These are phyloP conservation scores for Tetragonula carbonaria DNA, from an alignment of 2,888 invertebrate species.

Conservation along the genomic window DNA sequence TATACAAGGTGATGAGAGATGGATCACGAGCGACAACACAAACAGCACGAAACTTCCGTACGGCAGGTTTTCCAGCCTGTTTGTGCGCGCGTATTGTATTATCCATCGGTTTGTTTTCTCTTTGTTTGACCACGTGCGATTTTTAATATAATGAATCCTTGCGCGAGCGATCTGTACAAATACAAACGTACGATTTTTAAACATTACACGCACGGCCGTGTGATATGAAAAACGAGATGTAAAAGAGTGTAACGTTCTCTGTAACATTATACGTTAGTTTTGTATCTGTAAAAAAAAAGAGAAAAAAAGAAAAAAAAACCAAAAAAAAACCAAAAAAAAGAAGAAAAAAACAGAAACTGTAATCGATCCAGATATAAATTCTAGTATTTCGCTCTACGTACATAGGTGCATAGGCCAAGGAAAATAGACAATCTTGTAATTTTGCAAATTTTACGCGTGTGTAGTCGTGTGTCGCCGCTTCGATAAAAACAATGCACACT, in stretches of 20 bases:
- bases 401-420: no score
- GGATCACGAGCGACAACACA: slow-evolving; percentile 60
- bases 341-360: neutral
- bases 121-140: slow-evolving; percentile 61
- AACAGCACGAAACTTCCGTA: slow-evolving; percentile 58
- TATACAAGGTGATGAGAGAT: slow-evolving; percentile 43
- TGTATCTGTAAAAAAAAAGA: neutral
- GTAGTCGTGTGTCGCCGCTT: no score
- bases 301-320: no score
- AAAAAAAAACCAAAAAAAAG: neutral
- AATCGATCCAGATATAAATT: neutral
- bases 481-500: neutral
- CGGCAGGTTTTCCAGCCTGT: slow-evolving; percentile 61
- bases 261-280: slow-evolving; percentile 6
- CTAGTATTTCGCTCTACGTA: neutral
- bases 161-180: slow-evolving; percentile 53
- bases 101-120: slow-evolving; percentile 48
- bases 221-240: slow-evolving; percentile 6
- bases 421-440: no score
- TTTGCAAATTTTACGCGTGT: no score
- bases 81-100: slow-evolving; percentile 61
- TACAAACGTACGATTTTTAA: slow-evolving; percentile 32
- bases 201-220: slow-evolving; percentile 10
- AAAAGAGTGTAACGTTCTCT: neutral
- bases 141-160: slow-evolving; percentile 66